A percentile compares a stretch with the other conserved stretches of the same genome.
These are phyloP conservation scores for Silvanus unidentatus DNA, from an alignment of 2,888 invertebrate species.

Conservation along the genomic window DNA sequence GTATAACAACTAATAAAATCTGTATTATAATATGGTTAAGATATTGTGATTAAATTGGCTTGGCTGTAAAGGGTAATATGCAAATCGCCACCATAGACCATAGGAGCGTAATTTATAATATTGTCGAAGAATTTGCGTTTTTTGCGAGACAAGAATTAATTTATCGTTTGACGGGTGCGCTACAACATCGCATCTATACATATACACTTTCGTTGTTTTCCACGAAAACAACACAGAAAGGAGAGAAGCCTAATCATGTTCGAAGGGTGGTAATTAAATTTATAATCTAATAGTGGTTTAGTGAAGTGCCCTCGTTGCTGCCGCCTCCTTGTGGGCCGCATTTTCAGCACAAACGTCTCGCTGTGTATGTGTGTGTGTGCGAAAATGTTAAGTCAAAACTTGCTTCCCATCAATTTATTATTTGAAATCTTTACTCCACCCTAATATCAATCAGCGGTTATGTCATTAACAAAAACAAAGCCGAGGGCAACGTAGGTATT, in stretches of 20 bases:
- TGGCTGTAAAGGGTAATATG: no score
- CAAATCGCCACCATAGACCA: no score
- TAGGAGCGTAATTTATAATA: no score
- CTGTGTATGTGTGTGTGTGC: not conserved
- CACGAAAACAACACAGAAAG: slow-evolving; percentile 5
- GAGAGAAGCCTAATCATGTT: slow-evolving; percentile 28
- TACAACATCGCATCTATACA: no score
- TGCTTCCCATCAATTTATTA: slow-evolving; percentile 39
- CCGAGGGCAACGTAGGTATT: slow-evolving; percentile 31
- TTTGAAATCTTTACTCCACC: slow-evolving; percentile 39
- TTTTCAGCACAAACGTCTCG: no score
- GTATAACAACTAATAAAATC: slow-evolving; percentile 3
- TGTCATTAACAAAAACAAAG: slow-evolving; percentile 44
- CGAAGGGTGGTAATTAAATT: slow-evolving; percentile 32
- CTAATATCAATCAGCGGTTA: slow-evolving; percentile 41
- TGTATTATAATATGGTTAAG: no score
- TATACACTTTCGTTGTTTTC: not conserved
- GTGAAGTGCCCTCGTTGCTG: not conserved
- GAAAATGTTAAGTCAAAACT: slow-evolving; percentile 24
- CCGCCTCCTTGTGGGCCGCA: no score
- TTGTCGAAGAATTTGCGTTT: no score
- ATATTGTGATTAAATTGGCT: no score
- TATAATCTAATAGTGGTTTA: slow-evolving; percentile 30
- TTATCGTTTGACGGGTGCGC: no score
- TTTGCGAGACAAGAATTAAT: no score